These are phyloP conservation scores for Potamilus streckersoni DNA, from an alignment of 1,140 invertebrate species.

Conservation along the genomic window DNA sequence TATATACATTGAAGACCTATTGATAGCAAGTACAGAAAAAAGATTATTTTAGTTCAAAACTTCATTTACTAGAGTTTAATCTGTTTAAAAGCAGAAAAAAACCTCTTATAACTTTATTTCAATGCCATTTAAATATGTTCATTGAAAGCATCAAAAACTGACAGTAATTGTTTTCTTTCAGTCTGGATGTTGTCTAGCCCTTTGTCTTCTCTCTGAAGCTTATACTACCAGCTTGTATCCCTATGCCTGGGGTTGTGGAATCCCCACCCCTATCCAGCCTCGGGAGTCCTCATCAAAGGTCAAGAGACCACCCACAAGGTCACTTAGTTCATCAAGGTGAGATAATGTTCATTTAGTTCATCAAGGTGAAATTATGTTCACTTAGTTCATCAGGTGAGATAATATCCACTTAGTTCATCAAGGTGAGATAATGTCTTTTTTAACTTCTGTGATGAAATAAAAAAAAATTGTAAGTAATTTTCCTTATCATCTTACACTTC, in stretches of 20 bases:
- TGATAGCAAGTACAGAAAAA: background rate
- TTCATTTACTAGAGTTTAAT: background rate
- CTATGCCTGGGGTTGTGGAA: conserved; percentile 68
- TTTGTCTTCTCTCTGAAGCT: conserved; percentile 66
- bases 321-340: conserved; percentile 58
- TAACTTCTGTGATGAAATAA: too few species aligned
- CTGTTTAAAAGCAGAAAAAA: background rate
- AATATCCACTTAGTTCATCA: too few species aligned
- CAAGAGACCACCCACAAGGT: conserved; percentile 51
- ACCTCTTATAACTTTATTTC: too few species aligned
- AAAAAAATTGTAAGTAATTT: too few species aligned
- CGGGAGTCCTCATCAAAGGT: conserved; percentile 34
- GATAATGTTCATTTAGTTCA: background rate
- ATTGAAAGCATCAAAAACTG: background rate
- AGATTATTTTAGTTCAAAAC: background rate
- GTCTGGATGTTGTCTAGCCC: conserved; percentile 70
- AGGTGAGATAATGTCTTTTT: too few species aligned
- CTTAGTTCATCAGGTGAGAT: too few species aligned
- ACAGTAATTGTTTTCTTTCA: conserved; percentile 40
- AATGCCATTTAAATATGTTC: too few species aligned
- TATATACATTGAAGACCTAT: background rate
- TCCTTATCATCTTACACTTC: too few species aligned
- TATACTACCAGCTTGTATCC: conserved; percentile 67
- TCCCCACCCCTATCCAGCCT: conserved; percentile 46
- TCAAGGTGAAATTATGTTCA: too few species aligned